Conservation (phyloP, 2,113 vertebrate species). For the Phylloscopus whistleri region DNA sequence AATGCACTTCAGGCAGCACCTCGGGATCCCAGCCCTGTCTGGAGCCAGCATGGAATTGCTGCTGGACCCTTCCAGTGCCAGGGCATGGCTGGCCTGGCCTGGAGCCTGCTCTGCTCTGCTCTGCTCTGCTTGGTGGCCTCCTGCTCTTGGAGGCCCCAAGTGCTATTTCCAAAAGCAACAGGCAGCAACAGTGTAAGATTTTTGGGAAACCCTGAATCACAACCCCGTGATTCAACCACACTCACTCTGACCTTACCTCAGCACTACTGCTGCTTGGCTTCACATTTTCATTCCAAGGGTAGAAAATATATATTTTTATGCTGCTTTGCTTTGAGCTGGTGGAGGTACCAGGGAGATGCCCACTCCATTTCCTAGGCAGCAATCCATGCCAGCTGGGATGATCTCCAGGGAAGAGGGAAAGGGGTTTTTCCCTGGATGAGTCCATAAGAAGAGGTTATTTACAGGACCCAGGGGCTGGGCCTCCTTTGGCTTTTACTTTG, state of each 20-base stretch:
- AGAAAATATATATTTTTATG: not conserved
- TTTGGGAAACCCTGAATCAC: constrained; percentile 38
- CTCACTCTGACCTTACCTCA: not conserved
- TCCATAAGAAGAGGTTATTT: not conserved
- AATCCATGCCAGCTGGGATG: accelerated
- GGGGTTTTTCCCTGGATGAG: not conserved
- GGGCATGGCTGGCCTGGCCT: not conserved
- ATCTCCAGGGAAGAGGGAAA: not conserved
- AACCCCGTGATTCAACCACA: not conserved
- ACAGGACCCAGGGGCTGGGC: not conserved
- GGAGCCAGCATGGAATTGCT: not conserved
- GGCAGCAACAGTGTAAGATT: not conserved
- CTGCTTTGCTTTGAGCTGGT: not conserved
- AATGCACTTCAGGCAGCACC: not conserved
- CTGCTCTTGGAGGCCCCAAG: not conserved
- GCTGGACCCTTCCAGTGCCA: not conserved
- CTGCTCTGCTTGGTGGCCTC: not conserved
- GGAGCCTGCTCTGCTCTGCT: not conserved
- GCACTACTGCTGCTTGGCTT: not conserved
- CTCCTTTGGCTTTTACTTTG: not conserved
- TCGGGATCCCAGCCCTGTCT: not conserved
- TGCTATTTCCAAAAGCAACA: not conserved
- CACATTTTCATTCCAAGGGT: not conserved
- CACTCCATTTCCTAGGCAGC: not conserved
- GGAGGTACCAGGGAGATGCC: not conserved